These are phyloP conservation scores for Ips typographus DNA, from an alignment of 1,140 invertebrate species.

Conservation along the genomic window DNA sequence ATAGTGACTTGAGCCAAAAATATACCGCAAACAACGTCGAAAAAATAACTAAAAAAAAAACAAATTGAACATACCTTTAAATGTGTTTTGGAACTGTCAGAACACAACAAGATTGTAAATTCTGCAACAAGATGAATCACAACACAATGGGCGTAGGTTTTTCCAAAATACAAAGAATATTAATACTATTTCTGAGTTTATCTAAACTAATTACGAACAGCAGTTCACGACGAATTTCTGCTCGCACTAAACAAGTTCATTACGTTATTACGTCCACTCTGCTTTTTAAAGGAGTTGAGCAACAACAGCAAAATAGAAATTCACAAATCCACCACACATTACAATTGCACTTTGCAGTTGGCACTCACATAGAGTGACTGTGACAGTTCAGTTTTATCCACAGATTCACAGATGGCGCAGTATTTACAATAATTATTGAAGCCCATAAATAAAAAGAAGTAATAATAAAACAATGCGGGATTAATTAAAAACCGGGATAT, in stretches of 20 bases:
- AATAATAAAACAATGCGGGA: too few relatives aligned
- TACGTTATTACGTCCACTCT: not conserved
- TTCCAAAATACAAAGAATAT: not conserved
- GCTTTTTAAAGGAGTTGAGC: not conserved
- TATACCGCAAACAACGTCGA: not conserved
- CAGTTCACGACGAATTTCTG: not conserved
- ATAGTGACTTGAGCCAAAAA: not conserved
- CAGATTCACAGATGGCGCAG: too few relatives aligned
- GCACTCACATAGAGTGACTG: too few relatives aligned
- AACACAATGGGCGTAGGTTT: constrained; percentile 4
- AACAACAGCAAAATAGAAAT: constrained; percentile 2
- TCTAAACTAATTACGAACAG: not conserved
- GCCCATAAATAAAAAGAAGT: too few relatives aligned
- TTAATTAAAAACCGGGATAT: too few relatives aligned
- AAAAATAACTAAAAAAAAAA: not conserved
- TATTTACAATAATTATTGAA: too few relatives aligned
- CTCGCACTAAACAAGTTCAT: not conserved
- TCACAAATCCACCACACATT: not conserved
- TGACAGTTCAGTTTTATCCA: too few relatives aligned
- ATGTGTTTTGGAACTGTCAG: not conserved
- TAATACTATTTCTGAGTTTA: not conserved
- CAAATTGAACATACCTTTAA: not conserved
- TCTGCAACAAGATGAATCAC: not conserved
- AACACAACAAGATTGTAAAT: not conserved
- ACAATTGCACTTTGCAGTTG: too few relatives aligned